Evolutionary conservation across 2,797 vertebrate species (phyloP), one percentile per base, ranked within the genome.

Genomic region (Tokudaia tokunoshimensis): DNA sequence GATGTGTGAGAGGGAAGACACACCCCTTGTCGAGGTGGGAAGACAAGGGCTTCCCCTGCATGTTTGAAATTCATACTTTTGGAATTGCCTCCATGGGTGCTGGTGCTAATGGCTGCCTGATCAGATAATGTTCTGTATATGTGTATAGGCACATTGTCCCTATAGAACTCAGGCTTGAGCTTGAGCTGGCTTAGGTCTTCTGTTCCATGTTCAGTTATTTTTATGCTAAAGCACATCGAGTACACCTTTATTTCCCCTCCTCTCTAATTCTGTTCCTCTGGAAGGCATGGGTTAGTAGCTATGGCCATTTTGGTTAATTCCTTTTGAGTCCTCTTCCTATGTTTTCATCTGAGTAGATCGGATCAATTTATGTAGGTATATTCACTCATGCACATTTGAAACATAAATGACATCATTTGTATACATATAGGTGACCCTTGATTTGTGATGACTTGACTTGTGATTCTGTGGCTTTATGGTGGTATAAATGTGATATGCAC

Each of bases 321-420:
- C 37, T 78, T 89, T 84, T 41, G 31, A 76, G 29, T 31, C 86
- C n/a, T 67, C 37, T 75, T 78, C 47, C 34, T 83, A 17, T 86
- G 26, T n/a, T 84, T 50, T 89, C 63, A 41, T 67, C 83, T 63
- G n/a, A 57, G 29, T 47, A 93, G 63, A 72, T 65, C 24, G 22
- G 6, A 50, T n/a, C 34, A 15, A n/a, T n/a, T 41, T 15, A 80
- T 85, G 41, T 19, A 47, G n/a, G 83, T 57, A 74, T 26, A 70
- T 55, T 72, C 19, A 50, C 76, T 72, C 34, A 37, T 74, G 34
- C 2, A 11, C 12, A 96, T 96, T 97, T 75, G 78, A 79, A 95
- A 88, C 44, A 19, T 70, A 85, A 95, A 67, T 63, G 41, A 41
- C 22, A 80, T 65, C 22, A 72, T 91, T 55, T 84, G 22, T 88